Evolutionary conservation across 2,113 vertebrate species (phyloP).

Genomic region (Seriola dumerili): DNA sequence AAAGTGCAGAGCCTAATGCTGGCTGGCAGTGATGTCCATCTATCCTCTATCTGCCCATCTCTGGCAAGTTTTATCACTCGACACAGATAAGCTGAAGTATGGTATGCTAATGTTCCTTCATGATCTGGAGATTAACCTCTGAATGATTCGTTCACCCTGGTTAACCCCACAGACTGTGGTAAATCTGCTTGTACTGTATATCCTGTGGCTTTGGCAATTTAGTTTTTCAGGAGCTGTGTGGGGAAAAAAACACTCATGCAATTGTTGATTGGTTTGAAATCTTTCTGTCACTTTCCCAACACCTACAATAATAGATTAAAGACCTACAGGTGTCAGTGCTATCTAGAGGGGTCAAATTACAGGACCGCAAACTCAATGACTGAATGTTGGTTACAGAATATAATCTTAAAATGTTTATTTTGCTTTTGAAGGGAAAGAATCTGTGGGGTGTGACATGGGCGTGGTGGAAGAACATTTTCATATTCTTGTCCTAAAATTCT

Average conservation of each 20-base stretch:
- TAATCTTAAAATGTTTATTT: background rate
- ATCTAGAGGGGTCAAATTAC: background rate
- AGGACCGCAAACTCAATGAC: background rate
- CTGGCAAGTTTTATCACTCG: conserved; percentile 19
- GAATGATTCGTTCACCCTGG: conserved; percentile 48
- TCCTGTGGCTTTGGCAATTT: conserved; percentile 50
- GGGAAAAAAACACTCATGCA: background rate
- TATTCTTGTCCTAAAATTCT: too few species aligned
- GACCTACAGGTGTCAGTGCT: background rate
- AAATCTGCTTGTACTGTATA: conserved; percentile 31
- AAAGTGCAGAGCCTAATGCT: background rate
- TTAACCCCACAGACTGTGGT: conserved; percentile 45
- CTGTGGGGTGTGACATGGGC: background rate
- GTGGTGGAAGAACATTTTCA: background rate
- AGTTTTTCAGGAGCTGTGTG: conserved; percentile 28
- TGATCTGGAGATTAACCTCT: conserved; percentile 61
- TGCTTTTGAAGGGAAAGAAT: background rate
- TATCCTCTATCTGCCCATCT: conserved; percentile 23
- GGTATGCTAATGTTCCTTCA: conserved; percentile 36
- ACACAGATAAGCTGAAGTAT: conserved; percentile 25
- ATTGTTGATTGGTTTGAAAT: conserved; percentile 7
- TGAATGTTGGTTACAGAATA: background rate
- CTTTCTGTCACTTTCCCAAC: conserved; percentile 21
- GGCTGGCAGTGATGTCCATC: background rate
- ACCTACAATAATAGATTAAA: conserved; percentile 11